These are phyloP conservation scores for Machimus rusticus DNA, from an alignment of 2,888 invertebrate species.

Conservation along the genomic window DNA sequence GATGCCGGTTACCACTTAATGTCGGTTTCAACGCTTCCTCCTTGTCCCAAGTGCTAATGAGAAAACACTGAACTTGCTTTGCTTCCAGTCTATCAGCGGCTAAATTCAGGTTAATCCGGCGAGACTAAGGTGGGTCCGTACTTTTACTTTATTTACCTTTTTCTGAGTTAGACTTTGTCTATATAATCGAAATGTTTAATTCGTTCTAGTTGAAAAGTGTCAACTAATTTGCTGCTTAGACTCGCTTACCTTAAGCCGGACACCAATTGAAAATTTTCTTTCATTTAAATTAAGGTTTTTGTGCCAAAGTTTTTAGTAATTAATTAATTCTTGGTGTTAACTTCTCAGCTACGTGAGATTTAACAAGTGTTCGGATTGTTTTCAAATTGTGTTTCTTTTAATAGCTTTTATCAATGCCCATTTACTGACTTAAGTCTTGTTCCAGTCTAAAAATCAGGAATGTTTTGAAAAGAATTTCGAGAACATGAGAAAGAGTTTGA, in stretches of 20 bases:
- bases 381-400: background rate
- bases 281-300: background rate
- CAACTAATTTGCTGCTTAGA: background rate
- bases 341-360: background rate
- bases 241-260: background rate
- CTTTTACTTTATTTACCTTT: background rate
- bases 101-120: background rate
- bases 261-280: background rate
- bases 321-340: background rate
- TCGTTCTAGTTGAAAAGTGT: background rate
- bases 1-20: background rate
- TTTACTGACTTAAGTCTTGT: background rate
- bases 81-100: background rate
- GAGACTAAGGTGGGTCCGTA: background rate
- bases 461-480: background rate
- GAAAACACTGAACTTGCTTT: conserved; percentile 20
- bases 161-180: background rate
- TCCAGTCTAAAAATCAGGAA: background rate
- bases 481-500: background rate
- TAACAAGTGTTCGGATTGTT: background rate
- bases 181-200: background rate
- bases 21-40: conserved; percentile 10
- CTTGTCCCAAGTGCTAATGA: background rate
- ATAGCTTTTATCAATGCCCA: background rate
- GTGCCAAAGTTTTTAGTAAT: background rate